Percentiles rank a stretch among this genome's conserved stretches.
Evolutionary conservation across 2,888 invertebrate species (phyloP).

Genomic region (Cyrtodaria siliqua): DNA sequence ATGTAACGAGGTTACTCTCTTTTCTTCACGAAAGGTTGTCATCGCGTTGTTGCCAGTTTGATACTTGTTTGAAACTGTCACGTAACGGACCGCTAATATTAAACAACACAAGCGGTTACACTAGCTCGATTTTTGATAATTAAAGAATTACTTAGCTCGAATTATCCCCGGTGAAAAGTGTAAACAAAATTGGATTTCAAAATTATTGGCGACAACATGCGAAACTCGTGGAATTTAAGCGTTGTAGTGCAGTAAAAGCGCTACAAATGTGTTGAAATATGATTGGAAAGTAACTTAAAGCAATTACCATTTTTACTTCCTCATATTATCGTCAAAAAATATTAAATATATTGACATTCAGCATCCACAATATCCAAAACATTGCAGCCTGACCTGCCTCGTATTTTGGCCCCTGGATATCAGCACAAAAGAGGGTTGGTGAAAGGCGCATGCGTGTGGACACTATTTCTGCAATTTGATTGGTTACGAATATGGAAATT

Average conservation of each 20-base stretch:
- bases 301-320: constrained; percentile 23
- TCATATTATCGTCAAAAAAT: background rate
- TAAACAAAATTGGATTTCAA: too few species aligned
- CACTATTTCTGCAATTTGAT: constrained; percentile 56
- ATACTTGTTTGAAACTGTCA: too few species aligned
- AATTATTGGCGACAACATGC: background rate
- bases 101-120: too few species aligned
- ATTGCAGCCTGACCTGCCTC: constrained; percentile 59
- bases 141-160: too few species aligned
- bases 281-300: background rate
- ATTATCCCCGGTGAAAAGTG: too few species aligned
- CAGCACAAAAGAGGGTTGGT: constrained; percentile 60
- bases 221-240: background rate
- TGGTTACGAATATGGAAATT: constrained; percentile 58
- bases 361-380: constrained; percentile 51
- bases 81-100: too few species aligned
- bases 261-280: background rate
- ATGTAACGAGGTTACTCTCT: too few species aligned
- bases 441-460: constrained; percentile 71
- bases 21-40: too few species aligned
- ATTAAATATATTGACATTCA: constrained; percentile 22
- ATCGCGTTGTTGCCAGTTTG: too few species aligned
- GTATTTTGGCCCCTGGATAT: constrained; percentile 72
- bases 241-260: too few species aligned
- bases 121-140: too few species aligned